Evolutionary conservation across 2,888 invertebrate genomes (phyloP), one percentile per base, ranked within the genome.

Genomic region (Hoplodrina ambigua): DNA sequence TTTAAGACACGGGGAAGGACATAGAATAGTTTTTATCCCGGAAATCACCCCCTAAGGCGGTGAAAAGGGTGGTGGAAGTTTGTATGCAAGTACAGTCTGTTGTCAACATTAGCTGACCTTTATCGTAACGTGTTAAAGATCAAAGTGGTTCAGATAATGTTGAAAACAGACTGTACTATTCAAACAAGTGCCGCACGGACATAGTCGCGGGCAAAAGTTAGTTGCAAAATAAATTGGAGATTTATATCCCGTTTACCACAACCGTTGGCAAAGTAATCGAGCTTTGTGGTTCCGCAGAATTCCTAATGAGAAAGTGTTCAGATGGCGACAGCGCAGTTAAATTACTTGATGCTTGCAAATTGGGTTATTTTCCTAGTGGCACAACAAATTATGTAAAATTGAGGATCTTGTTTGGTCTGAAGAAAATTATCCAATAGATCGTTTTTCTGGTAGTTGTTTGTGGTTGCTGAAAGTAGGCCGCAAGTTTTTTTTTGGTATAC

Each of bases 201-300:
- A n/a, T n/a, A n/a, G n/a, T n/a, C n/a, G n/a, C n/a, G n/a, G n/a
- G n/a, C n/a, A n/a, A n/a, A n/a, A n/a, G n/a, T n/a, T n/a, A n/a
- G n/a, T n/a, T n/a, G 68, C 71, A 50, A 81, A 85, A 82, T 80
- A 85, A 85, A 86, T 84, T 74, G 85, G 75, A 81, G 79, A 85
- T 83, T 85, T 84, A 81, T 78, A 75, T 67, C 46, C 52, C 64
- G 62, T 56, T 80, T 65, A 78, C 82, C 82, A 64, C 80, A 80
- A 79, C 71, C 75, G 75, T 75, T 69, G 78, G 69, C 69, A 64
- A 59, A 67, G 75, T 84, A 86, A 85, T 85, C 79, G 82, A 74
- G 75, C 72, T 57, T 53, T 78, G 76, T 70, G 84, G 81, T 78
- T 55, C 74, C 61, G 50, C 52, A 72, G 83, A 82, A 86, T 86